These are phyloP conservation scores for Podarcis cretensis DNA, from an alignment of 2,113 vertebrate species.

Conservation along the genomic window DNA sequence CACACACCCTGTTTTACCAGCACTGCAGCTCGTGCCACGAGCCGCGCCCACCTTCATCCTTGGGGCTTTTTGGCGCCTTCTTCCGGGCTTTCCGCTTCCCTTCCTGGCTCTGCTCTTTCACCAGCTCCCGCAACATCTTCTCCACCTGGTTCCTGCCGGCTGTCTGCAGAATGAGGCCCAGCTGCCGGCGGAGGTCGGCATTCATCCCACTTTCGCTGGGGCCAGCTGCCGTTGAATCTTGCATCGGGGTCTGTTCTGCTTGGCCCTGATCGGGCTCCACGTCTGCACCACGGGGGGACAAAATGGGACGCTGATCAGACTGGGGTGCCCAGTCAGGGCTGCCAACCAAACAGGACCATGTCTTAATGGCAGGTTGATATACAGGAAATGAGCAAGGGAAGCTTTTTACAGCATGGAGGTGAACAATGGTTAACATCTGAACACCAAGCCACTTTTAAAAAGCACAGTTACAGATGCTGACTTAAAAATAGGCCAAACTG, in stretches of 20 bases:
- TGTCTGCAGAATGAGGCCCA: constrained; percentile 50
- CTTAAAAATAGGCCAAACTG: not conserved
- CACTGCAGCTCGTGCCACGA: not conserved
- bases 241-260: not conserved
- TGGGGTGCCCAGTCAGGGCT: not conserved
- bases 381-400: not conserved
- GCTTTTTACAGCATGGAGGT: not conserved
- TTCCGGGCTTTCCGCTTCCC: constrained; percentile 7
- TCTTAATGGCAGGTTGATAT: not conserved
- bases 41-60: constrained; percentile 20
- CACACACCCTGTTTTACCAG: not conserved
- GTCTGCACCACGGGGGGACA: not conserved
- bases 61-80: not conserved
- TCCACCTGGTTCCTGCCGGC: constrained; percentile 55
- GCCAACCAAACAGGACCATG: not conserved
- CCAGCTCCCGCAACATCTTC: constrained; percentile 58
- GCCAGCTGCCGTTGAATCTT: not conserved
- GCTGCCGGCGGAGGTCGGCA: constrained; percentile 39
- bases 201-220: constrained; percentile 24
- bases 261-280: constrained; percentile 5
- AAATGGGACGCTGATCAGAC: not conserved
- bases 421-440: not conserved
- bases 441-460: not conserved
- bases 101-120: constrained; percentile 46
- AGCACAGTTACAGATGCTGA: not conserved